phyloP scores from a whole-genome alignment of 1,140 invertebrate species.

The Pseudoatta argentina region DNA sequence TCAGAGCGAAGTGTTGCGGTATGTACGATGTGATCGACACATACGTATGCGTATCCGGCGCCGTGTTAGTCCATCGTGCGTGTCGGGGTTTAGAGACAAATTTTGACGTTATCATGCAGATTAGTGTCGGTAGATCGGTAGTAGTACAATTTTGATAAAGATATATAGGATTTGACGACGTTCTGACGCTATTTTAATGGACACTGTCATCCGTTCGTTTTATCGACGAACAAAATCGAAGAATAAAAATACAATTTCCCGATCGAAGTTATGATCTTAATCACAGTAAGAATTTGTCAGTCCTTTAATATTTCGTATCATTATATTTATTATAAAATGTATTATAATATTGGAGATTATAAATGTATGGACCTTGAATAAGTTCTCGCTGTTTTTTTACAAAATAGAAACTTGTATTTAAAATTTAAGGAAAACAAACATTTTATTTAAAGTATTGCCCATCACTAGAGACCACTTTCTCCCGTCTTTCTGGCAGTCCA shows the following conservation, averaged over 20 bases:
- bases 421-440: too few relatives aligned
- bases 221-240: neutral
- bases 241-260: neutral
- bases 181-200: neutral
- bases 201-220: neutral
- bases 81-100: constrained; percentile 12
- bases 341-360: too few relatives aligned
- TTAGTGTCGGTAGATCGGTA: too few relatives aligned
- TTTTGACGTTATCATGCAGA: constrained; percentile 49
- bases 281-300: neutral
- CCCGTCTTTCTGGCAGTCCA: too few relatives aligned
- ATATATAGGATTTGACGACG: constrained; percentile 29
- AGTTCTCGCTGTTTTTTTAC: too few relatives aligned
- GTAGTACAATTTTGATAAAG: constrained; percentile 45
- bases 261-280: neutral
- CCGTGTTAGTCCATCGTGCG: neutral
- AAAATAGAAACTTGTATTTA: too few relatives aligned
- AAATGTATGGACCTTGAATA: too few relatives aligned
- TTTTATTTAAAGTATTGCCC: too few relatives aligned
- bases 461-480: too few relatives aligned
- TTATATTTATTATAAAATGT: neutral
- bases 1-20: constrained; percentile 67
- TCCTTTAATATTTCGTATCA: neutral
- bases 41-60: neutral
- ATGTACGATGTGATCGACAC: constrained; percentile 54